Evolutionary conservation across 2,797 vertebrate genomes (phyloP), one percentile per base, ranked within the genome.

Genomic region (Thripadectes ignobilis): DNA sequence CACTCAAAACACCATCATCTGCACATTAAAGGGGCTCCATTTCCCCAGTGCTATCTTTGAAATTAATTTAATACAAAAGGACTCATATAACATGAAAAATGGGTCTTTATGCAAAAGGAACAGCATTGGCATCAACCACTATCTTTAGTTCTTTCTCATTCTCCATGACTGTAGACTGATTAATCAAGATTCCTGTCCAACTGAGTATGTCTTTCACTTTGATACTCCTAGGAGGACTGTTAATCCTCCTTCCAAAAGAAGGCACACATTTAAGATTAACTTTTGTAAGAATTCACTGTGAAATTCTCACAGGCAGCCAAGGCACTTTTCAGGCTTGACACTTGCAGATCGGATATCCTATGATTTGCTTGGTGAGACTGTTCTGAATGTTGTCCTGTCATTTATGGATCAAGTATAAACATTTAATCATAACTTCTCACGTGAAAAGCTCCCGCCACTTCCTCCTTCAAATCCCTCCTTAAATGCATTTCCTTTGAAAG

Each of bases 391-490:
- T 93, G 86, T 92, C 79, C 57, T 92, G 95, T 96, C 96, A 94
- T 84, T 96, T 90, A 88, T 9, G n/a, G 95, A 95, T 95, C 91
- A 94, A 75, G 52, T 75, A 65, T 29, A 94, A 97, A 95, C 93
- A 92, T 95, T 95, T 96, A 89, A 96, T 90, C 88, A 68, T 52
- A 90, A 92, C 86, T 24, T 93, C 90, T 96, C 95, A 94, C 39
- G 69, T 97, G 95, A 91, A 96, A 95, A 96, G 62, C 84, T 96
- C 88, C 74, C 0, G 9, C 93, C 91, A 96, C 92, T 97, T 97
- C 97, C 97, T 97, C 82, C 95, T 97, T 81, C 85, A 96, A 97
- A 97, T 97, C 95, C 94, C 63, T 94, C 48, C 74, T 84, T 94
- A 94, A 95, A 82, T 72, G 45, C 19, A 12, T 94, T 97, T 97